Percentiles rank a stretch among this genome's conserved stretches.
phyloP scores from a whole-genome alignment of 37 sponge, comb jelly and placozoan genomes.

The Chondrilla cf. caribensis region DNA sequence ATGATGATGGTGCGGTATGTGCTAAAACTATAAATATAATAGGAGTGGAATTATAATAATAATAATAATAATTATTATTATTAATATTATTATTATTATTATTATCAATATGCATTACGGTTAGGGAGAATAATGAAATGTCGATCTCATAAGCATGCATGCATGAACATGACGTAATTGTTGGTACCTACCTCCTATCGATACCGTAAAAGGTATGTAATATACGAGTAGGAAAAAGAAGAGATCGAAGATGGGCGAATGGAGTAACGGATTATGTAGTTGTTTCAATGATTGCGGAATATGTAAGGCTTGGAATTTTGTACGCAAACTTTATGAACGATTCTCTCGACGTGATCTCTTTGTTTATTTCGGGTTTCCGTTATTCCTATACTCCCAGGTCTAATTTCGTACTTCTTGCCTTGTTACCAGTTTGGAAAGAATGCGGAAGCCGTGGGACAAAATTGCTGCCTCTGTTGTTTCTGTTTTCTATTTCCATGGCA shows the following conservation, averaged over 20 bases:
- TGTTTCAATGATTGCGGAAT: constrained; percentile 29
- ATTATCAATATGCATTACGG: too few species aligned
- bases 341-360: neutral
- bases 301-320: constrained; percentile 2
- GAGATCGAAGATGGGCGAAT: neutral
- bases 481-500: neutral
- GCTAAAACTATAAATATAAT: too few species aligned
- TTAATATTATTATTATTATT: too few species aligned
- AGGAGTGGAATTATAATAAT: too few species aligned
- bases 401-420: constrained; percentile 2
- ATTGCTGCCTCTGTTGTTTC: neutral
- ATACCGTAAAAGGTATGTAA: too few species aligned
- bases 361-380: neutral
- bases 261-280: constrained; percentile 22
- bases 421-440: constrained; percentile 24
- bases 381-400: neutral
- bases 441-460: constrained; percentile 18
- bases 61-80: too few species aligned
- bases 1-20: too few species aligned
- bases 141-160: too few species aligned
- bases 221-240: neutral
- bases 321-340: too few species aligned
- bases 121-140: too few species aligned
- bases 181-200: too few species aligned
- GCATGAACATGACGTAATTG: too few species aligned